Evolutionary conservation across 2,113 vertebrate genomes (phyloP).

Genomic region (Peucedramus taeniatus): DNA sequence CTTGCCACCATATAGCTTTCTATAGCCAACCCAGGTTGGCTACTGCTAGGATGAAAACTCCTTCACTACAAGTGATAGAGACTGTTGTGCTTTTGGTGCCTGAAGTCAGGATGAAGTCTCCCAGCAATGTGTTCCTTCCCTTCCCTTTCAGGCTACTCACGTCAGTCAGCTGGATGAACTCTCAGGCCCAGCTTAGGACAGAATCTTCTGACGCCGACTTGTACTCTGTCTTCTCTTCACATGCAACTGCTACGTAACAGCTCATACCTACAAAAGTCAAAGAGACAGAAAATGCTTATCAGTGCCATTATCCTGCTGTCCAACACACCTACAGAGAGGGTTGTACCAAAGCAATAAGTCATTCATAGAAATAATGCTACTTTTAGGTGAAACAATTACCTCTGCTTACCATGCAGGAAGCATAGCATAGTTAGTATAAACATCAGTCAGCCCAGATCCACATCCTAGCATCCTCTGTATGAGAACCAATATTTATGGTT

Average conservation of each 20-base stretch:
- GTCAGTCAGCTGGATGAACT: background rate
- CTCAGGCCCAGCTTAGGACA: background rate
- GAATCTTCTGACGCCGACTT: background rate
- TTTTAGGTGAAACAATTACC: background rate
- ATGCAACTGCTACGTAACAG: background rate
- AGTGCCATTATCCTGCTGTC: background rate
- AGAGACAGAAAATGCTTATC: background rate
- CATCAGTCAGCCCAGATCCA: background rate
- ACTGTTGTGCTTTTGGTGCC: background rate
- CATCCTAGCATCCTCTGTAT: background rate
- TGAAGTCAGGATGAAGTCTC: background rate
- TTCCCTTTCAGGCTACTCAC: background rate
- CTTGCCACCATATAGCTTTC: background rate
- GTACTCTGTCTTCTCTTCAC: background rate
- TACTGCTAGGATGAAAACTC: background rate
- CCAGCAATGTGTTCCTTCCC: background rate
- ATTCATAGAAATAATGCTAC: background rate
- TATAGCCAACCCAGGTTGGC: background rate
- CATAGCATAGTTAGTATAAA: background rate
- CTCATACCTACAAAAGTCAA: slow-evolving; percentile 34
- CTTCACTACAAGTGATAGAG: background rate
- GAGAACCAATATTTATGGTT: background rate
- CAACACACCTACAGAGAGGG: background rate
- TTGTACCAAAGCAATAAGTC: background rate
- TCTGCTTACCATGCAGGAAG: background rate